Evolutionary conservation across 2,888 invertebrate genomes (phyloP), one percentile per base, ranked within the genome.

Genomic region (Drosophila ezoana): DNA sequence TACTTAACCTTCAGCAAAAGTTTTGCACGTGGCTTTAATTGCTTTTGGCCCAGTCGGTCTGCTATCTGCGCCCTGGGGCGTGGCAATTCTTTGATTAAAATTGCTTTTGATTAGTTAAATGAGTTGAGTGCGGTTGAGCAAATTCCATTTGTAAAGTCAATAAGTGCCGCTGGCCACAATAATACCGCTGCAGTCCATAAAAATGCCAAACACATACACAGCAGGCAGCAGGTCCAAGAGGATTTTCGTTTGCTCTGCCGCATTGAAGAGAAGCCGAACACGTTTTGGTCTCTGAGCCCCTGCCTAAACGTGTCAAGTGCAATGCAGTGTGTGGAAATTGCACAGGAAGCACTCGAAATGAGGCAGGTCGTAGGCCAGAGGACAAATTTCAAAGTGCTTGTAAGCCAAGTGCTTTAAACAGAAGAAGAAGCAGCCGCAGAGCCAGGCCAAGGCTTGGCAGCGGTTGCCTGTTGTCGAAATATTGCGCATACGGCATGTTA

Each of bases 11-110:
- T 82, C 51, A 32, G 51, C 47, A 54, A 28, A 87, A 80, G 65
- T 69, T 88, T 83, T 88, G 74, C 89, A 86, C 87, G 87, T 88
- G 87, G 64, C 70, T 84, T 89, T 87, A 89, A 89, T 89, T 83
- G 87, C 83, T 81, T 84, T 83, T 83, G 61, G 66, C 57, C 62
- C 43, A 33, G 54, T 45, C 38, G 53, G 8, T 48, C 44, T 35
- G 16, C 40, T 37, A 51, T 60, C 72, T 47, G 44, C 28, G 56
- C 49, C 58, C 51, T 37, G 38, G 18, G 60, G 35, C 59, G 45
- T 53, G 45, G 66, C 47, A 61, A 62, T 60, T 49, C 78, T 83
- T 83, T 83, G 89, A 88, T 83, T 83, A 77, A 81, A 83, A 83
- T 83, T 88, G 75, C 84, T 84, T 83, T 83, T 89, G 89, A 87